Evolutionary conservation across 1,140 invertebrate species (phyloP).

Genomic region (Drosophila tropicalis): DNA sequence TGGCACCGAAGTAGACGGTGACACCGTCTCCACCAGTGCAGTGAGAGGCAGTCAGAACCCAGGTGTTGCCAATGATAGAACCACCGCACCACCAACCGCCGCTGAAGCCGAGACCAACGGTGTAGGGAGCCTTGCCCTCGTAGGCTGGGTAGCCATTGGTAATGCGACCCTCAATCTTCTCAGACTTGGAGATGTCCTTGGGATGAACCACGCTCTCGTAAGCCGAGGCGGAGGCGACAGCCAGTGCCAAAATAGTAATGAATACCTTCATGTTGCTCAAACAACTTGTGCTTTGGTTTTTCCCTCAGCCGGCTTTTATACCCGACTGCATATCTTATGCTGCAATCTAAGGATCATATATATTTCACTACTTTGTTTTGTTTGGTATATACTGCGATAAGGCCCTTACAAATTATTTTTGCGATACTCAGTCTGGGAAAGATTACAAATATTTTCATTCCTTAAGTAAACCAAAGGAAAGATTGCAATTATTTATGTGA

Average conservation of each 20-base stretch:
- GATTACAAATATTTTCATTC: neutral
- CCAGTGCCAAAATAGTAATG: slow-evolving; percentile 1
- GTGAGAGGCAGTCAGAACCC: slow-evolving; percentile 86
- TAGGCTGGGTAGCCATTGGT: slow-evolving; percentile 57
- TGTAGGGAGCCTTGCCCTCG: slow-evolving; percentile 84
- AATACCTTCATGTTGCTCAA: slow-evolving; percentile 4
- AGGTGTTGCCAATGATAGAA: slow-evolving; percentile 84
- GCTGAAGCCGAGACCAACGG: slow-evolving; percentile 82
- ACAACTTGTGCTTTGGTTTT: neutral
- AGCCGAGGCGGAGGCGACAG: neutral
- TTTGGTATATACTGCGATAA: neutral
- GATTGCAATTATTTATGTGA: too few species aligned
- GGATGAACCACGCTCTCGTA: neutral
- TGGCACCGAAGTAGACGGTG: slow-evolving; percentile 55
- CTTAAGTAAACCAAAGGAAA: too few species aligned
- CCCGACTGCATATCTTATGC: neutral
- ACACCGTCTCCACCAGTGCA: slow-evolving; percentile 70
- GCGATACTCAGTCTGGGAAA: too few species aligned
- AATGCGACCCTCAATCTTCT: slow-evolving; percentile 50
- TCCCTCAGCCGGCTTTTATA: neutral
- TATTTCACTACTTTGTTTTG: neutral
- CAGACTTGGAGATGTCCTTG: neutral
- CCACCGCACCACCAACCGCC: slow-evolving; percentile 85
- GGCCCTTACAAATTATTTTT: neutral
- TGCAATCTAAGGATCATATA: slow-evolving; percentile 3